Percentiles rank a stretch among this genome's conserved stretches.
Evolutionary conservation across 2,888 invertebrate species (phyloP).

Genomic region (Gymnocheta viridis): DNA sequence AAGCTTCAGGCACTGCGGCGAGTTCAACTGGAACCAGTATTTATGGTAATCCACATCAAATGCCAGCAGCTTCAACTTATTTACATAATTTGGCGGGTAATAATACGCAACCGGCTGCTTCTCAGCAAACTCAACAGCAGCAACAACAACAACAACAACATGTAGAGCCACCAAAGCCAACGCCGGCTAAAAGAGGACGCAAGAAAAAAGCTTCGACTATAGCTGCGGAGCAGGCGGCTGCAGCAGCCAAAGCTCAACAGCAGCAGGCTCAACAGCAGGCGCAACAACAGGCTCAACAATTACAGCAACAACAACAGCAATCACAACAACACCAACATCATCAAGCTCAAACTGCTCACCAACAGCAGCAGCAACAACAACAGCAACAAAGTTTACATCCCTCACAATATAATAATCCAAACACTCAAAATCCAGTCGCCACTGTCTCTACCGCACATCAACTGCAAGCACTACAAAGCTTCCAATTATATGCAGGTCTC

Average conservation of each 20-base stretch:
- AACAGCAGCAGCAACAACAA: constrained; percentile 73
- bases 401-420: constrained; percentile 68
- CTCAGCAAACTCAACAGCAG: constrained; percentile 68
- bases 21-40: constrained; percentile 49
- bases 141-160: constrained; percentile 63
- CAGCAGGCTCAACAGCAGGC: constrained; percentile 72
- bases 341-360: constrained; percentile 48
- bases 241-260: constrained; percentile 71
- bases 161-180: constrained; percentile 55
- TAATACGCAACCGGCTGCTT: constrained; percentile 25
- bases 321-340: constrained; percentile 73
- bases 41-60: constrained; percentile 77
- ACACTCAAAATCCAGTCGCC: constrained; percentile 74
- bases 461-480: constrained; percentile 82
- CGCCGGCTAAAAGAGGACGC: constrained; percentile 77
- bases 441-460: constrained; percentile 78
- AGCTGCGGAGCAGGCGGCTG: constrained; percentile 75
- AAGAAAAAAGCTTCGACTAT: constrained; percentile 78
- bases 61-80: constrained; percentile 70
- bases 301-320: constrained; percentile 66
- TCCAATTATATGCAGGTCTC: constrained; percentile 85
- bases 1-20: constrained; percentile 65
- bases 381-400: constrained; percentile 73
- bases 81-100: constrained; percentile 55
- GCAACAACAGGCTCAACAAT: constrained; percentile 72